Conservation (phyloP, 92 coral and sea anemone species). For the Actinernus sp. region DNA sequence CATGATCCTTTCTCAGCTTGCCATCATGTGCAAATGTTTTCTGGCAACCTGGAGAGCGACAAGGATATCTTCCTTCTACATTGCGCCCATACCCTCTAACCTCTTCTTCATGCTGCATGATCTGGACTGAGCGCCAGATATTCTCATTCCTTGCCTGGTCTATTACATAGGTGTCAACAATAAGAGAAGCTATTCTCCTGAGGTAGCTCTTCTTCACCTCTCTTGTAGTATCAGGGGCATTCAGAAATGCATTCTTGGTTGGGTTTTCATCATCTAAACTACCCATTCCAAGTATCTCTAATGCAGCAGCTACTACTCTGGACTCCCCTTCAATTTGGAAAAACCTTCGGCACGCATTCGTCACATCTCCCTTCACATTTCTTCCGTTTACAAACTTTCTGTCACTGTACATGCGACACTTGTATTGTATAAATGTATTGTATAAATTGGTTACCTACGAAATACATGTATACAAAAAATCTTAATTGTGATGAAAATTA, state of each 20-base stretch:
- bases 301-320: conserved; percentile 71
- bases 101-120: conserved; percentile 30
- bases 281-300: conserved; percentile 61
- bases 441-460: too few relatives aligned
- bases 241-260: conserved; percentile 12
- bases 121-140: conserved; percentile 30
- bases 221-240: conserved; percentile 18
- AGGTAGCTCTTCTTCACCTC: conserved; percentile 57
- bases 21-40: conserved; percentile 69
- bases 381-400: conserved; percentile 67
- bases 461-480: too few relatives aligned
- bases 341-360: conserved; percentile 76
- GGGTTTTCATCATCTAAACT: conserved; percentile 46
- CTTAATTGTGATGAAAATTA: too few relatives aligned
- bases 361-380: conserved; percentile 77
- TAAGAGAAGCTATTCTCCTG: conserved; percentile 47
- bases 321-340: conserved; percentile 68
- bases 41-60: conserved; percentile 68
- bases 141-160: conserved; percentile 48
- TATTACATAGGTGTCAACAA: conserved; percentile 72
- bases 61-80: conserved; percentile 64
- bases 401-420: conserved; percentile 79
- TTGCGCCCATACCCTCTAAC: too few relatives aligned
- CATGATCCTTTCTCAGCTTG: conserved; percentile 68
- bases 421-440: too few relatives aligned